Conservation (phyloP, 2,113 vertebrate species). For the Tringa solitaria region DNA sequence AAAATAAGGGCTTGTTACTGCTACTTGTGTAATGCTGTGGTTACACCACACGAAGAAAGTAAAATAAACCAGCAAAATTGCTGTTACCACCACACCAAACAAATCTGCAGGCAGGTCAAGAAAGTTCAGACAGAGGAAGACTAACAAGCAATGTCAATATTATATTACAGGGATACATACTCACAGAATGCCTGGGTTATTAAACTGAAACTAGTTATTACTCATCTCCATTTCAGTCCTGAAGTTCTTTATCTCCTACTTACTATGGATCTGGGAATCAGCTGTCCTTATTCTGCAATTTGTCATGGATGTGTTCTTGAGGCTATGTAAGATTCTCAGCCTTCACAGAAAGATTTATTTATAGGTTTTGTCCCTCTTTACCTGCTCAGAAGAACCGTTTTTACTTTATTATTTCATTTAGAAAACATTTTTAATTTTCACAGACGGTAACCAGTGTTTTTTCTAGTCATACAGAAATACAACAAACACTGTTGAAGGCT, state of each 20-base stretch:
- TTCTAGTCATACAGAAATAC: neutral
- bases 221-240: neutral
- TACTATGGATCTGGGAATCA: neutral
- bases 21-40: neutral
- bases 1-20: neutral
- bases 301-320: neutral
- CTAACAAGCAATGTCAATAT: neutral
- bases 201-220: neutral
- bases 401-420: neutral
- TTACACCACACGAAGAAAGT: neutral
- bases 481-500: neutral
- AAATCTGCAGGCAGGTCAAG: neutral
- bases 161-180: neutral
- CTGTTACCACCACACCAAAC: neutral
- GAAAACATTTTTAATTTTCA: neutral
- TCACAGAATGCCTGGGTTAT: neutral
- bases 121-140: neutral
- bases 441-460: neutral
- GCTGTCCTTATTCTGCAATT: neutral
- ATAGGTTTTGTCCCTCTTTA: neutral
- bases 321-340: neutral
- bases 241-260: neutral
- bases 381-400: neutral
- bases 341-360: neutral
- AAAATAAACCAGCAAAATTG: neutral